phyloP scores from a whole-genome alignment of 2,113 vertebrate genomes.

The Xenus cinereus region DNA sequence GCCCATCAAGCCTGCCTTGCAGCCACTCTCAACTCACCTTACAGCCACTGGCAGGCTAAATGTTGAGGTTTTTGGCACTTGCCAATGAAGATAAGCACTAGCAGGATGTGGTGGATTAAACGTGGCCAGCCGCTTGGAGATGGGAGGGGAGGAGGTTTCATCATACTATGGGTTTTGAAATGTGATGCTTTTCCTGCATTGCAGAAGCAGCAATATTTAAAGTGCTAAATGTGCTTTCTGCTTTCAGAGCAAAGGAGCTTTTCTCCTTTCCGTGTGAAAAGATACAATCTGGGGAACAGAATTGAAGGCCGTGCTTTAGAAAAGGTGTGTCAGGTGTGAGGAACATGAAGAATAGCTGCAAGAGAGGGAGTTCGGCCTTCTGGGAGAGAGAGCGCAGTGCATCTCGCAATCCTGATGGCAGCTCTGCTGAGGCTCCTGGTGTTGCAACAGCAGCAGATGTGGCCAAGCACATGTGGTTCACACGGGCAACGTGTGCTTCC shows the following conservation, averaged over 20 bases:
- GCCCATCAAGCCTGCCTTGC: background rate
- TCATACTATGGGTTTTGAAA: background rate
- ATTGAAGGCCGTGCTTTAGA: background rate
- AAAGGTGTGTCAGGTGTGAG: background rate
- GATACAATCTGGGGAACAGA: background rate
- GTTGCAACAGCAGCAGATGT: background rate
- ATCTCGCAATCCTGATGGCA: background rate
- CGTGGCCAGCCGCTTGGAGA: fast-evolving
- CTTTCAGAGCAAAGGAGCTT: background rate
- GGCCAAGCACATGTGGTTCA: background rate
- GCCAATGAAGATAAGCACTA: background rate
- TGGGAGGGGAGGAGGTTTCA: background rate
- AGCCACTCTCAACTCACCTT: background rate
- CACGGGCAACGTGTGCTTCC: background rate
- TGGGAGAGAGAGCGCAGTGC: background rate
- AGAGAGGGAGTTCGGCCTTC: background rate
- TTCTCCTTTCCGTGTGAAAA: background rate
- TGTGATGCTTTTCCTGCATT: background rate
- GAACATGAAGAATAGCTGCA: background rate
- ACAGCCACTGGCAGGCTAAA: background rate
- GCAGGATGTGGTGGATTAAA: background rate
- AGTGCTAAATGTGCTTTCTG: background rate
- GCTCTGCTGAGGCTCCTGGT: background rate
- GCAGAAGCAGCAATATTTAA: background rate
- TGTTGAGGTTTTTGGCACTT: background rate